Percentiles rank a stretch among this genome's conserved stretches.
These are phyloP conservation scores for Chaetodon auriga DNA, from an alignment of 2,113 vertebrate genomes.

Conservation along the genomic window DNA sequence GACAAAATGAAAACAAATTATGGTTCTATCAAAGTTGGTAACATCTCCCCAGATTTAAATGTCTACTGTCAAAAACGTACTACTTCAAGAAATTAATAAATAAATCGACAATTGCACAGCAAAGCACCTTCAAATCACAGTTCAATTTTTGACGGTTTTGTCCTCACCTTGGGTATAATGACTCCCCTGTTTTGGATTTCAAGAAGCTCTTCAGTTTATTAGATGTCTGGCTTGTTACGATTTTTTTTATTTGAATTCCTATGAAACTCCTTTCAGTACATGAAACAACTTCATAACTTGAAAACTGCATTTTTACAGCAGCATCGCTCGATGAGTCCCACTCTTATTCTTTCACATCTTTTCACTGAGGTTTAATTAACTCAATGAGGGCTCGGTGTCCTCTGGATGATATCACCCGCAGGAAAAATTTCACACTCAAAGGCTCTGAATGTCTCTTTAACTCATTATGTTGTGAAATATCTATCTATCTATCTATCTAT, in stretches of 20 bases:
- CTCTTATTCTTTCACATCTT: conserved; percentile 66
- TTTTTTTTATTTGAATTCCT: conserved; percentile 69
- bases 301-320: conserved; percentile 61
- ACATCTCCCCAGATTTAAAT: conserved; percentile 8
- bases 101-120: not conserved
- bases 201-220: conserved; percentile 56
- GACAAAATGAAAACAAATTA: not conserved
- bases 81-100: not conserved
- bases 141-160: conserved; percentile 29
- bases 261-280: conserved; percentile 57
- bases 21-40: not conserved
- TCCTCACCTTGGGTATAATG: conserved; percentile 44
- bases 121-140: conserved; percentile 16
- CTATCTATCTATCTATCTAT: conserved; percentile 2
- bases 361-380: conserved; percentile 74
- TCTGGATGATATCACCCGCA: conserved; percentile 60
- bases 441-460: conserved; percentile 32
- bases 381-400: conserved; percentile 66
- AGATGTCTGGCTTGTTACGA: conserved; percentile 51
- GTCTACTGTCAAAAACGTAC: not conserved
- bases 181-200: conserved; percentile 24
- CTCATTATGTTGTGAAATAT: not conserved
- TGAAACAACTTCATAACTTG: conserved; percentile 68
- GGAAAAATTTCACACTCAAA: conserved; percentile 58
- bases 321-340: conserved; percentile 7